phyloP scores from a whole-genome alignment of 2,113 vertebrate species.

The Planiliza haematocheilus region DNA sequence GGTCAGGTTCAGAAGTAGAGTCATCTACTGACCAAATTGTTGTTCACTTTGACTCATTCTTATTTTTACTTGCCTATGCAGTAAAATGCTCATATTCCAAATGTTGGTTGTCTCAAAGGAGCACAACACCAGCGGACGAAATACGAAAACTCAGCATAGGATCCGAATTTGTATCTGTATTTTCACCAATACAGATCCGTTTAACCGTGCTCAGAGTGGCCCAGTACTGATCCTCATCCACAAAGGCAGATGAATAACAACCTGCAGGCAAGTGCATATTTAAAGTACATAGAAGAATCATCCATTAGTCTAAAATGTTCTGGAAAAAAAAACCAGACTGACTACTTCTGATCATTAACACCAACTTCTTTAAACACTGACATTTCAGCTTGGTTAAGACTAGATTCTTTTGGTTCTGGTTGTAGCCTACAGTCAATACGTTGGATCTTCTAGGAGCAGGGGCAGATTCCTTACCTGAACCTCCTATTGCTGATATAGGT shows the following conservation, averaged over 20 bases:
- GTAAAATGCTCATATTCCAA: neutral
- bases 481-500: conserved; percentile 7
- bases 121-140: neutral
- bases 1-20: neutral
- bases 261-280: neutral
- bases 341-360: neutral
- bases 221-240: neutral
- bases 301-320: neutral
- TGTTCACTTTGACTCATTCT: neutral
- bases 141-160: neutral
- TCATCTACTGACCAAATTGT: neutral
- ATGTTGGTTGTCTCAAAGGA: neutral
- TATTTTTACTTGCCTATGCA: neutral
- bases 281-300: neutral
- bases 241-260: neutral
- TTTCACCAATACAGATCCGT: neutral
- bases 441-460: no score
- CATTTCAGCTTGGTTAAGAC: no score
- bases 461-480: neutral
- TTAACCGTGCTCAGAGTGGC: neutral
- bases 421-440: no score
- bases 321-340: neutral
- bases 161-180: neutral
- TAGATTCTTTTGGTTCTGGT: no score
- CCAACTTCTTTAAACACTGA: neutral